Evolutionary conservation across 2,113 vertebrate species (phyloP), one percentile per base, ranked within the genome.

Genomic region (Chunga burmeisteri): DNA sequence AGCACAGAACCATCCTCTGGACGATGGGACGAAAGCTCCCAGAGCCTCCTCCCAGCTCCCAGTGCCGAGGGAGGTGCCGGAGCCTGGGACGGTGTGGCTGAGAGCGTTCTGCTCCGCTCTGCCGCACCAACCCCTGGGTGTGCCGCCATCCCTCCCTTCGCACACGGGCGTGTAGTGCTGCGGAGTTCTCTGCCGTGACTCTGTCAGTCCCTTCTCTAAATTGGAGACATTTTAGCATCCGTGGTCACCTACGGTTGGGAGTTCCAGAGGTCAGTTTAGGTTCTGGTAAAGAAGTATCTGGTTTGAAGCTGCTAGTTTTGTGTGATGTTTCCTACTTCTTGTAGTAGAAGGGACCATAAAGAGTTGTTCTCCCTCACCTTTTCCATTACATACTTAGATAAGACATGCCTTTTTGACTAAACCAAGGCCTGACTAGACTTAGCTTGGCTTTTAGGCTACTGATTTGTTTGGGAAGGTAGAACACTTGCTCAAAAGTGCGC

Each of bases 131-230:
- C 25, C 11, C 36, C 50, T 10, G 4, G 7, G 36, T 11, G 47
- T 1, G 4, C 50, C 19, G 25, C 17, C 55, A 16, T 11, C 40
- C 16, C n/a, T 50, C 49, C 29, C 44, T 52, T 52, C 5, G 7
- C 38, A 23, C 3, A 1, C 4, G 0, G 20, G 7, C 1, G 0
- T 10, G 22, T 61, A 21, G 34, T 3, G 20, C 59, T 11, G 10
- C 1, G 0, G 27, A 18, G 16, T 38, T 32, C 29, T 36, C 22
- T n/a, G 22, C 56, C 16, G 1, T 40, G 20, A 25, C 16, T 30
- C n/a, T 23, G 22, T 65, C 34, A 4, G 44, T 15, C 47, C 12
- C 0, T 71, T 74, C n/a, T 52, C 67, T 62, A 21, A 36, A 58
- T 1, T 27, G 25, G 9, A 79, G 49, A 3, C 4, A 1, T 52